These are phyloP conservation scores for Polydrusus pterygomalis DNA, from an alignment of 2,888 invertebrate species.

Conservation along the genomic window DNA sequence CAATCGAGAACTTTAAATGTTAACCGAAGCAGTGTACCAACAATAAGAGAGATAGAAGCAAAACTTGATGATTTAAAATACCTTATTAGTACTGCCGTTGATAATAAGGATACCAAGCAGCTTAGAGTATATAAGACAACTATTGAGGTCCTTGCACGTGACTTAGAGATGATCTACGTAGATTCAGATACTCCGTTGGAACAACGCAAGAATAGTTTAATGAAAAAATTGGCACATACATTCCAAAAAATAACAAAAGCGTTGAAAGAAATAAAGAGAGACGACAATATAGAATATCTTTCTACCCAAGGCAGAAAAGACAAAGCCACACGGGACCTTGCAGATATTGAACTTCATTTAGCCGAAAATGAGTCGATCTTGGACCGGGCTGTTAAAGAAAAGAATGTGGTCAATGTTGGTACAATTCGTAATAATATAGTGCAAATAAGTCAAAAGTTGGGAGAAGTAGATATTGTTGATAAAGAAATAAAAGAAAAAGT, in stretches of 20 bases:
- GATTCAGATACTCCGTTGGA: conserved; percentile 53
- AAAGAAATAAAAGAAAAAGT: conserved; percentile 53
- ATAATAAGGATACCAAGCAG: conserved; percentile 58
- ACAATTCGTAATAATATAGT: conserved; percentile 53
- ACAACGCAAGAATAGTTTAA: conserved; percentile 57
- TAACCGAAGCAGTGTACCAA: conserved; percentile 43
- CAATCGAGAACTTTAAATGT: conserved; percentile 11
- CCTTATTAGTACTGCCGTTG: conserved; percentile 58
- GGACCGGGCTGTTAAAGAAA: conserved; percentile 43
- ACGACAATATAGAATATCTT: conserved; percentile 55
- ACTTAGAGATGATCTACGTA: conserved; percentile 59
- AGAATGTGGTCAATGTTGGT: conserved; percentile 38
- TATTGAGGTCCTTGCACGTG: conserved; percentile 58
- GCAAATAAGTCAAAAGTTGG: conserved; percentile 50
- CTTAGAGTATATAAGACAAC: conserved; percentile 58
- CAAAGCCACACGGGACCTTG: conserved; percentile 55
- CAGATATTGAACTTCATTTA: conserved; percentile 57
- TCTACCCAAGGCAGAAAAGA: conserved; percentile 52
- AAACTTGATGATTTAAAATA: conserved; percentile 57
- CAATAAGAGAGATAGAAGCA: conserved; percentile 59
- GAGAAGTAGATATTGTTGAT: conserved; percentile 55
- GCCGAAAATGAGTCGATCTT: conserved; percentile 55
- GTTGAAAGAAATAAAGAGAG: conserved; percentile 57
- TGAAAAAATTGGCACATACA: conserved; percentile 47
- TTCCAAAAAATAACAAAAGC: conserved; percentile 57